phyloP scores from a whole-genome alignment of 64 coral and sea anemone genomes.

The Stichodactyla helianthus region DNA sequence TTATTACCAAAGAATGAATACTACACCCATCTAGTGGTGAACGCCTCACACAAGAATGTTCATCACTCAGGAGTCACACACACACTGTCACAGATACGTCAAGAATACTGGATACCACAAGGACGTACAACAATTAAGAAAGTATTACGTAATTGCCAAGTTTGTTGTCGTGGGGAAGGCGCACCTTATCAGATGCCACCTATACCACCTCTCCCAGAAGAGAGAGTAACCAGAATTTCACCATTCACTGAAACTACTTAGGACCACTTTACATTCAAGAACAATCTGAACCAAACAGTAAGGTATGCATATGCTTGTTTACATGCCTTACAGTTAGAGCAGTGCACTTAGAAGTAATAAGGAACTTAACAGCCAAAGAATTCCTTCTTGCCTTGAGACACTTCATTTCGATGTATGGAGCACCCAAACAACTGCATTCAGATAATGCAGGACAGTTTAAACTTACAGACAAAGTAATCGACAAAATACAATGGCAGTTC shows the following conservation, averaged over 20 bases:
- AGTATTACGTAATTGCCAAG: slow-evolving; percentile 32
- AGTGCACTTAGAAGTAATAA: slow-evolving; percentile 39
- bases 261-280: slow-evolving; percentile 22
- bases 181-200: slow-evolving; percentile 39
- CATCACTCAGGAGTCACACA: slow-evolving; percentile 33
- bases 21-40: slow-evolving; percentile 36
- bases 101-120: slow-evolving; percentile 50
- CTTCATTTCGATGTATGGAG: slow-evolving; percentile 34
- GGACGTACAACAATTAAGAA: slow-evolving; percentile 34
- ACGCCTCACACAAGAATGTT: slow-evolving; percentile 29
- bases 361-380: slow-evolving; percentile 30
- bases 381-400: slow-evolving; percentile 37
- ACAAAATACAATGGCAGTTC: slow-evolving; percentile 1
- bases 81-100: slow-evolving; percentile 31
- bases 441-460: slow-evolving; percentile 37
- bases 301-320: slow-evolving; percentile 39
- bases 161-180: slow-evolving; percentile 35
- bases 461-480: slow-evolving; percentile 5
- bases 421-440: slow-evolving; percentile 37
- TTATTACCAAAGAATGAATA: slow-evolving; percentile 27
- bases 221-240: slow-evolving; percentile 30
- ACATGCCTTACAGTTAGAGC: slow-evolving; percentile 37
- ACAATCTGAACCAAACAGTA: not conserved
- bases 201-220: slow-evolving; percentile 39
- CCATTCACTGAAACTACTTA: slow-evolving; percentile 21